phyloP scores from a whole-genome alignment of 1,140 invertebrate species.

The Heliothis subflexa region DNA sequence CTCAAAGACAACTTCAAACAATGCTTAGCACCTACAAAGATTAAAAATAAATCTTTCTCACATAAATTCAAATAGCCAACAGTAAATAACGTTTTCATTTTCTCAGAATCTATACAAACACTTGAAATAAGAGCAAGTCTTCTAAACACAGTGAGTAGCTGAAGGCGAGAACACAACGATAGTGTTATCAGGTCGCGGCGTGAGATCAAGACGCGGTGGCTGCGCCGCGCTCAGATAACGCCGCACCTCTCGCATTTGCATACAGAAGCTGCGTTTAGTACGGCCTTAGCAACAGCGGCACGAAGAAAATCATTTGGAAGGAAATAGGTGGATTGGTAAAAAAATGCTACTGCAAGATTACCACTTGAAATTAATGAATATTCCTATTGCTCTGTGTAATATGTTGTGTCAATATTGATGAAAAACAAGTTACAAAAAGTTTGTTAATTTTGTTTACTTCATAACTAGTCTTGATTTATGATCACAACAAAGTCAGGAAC shows the following conservation, averaged over 20 bases:
- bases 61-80: no score
- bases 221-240: slow-evolving; percentile 32
- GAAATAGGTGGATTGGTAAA: no score
- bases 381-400: no score
- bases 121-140: not conserved
- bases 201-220: slow-evolving; percentile 29
- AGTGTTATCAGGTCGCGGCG: slow-evolving; percentile 29
- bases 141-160: not conserved
- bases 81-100: no score
- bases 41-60: not conserved
- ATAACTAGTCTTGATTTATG: not conserved
- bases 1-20: no score
- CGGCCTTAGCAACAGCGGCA: not conserved
- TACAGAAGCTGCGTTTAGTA: slow-evolving; percentile 39
- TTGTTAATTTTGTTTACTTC: no score
- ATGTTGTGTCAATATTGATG: no score
- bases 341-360: no score
- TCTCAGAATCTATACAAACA: not conserved
- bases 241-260: slow-evolving; percentile 34
- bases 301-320: no score
- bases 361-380: no score
- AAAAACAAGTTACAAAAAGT: no score
- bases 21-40: no score
- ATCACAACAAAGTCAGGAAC: not conserved
- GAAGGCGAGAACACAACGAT: slow-evolving; percentile 23